Evolutionary conservation across 2,888 invertebrate genomes (phyloP), one percentile per base, ranked within the genome.

Genomic region (Norana najaformis): DNA sequence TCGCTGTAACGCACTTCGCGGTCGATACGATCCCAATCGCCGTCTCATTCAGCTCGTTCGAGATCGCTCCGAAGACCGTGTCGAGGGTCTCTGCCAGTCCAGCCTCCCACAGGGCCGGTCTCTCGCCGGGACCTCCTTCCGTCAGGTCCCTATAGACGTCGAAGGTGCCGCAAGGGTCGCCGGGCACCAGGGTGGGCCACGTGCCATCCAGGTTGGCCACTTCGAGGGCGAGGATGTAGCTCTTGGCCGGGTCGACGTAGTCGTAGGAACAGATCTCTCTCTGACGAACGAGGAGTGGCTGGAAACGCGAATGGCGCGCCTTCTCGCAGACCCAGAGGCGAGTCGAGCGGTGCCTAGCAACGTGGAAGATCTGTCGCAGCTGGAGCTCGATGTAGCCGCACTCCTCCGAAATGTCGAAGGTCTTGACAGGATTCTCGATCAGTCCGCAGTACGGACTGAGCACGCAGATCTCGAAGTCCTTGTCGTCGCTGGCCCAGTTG

Each of bases 401-500:
- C 88, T 90, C 90, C 83, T 92, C 92, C 2, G 90, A 90, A 16
- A 91, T 89, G 83, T 92, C 92, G 89, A 92, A 92, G 11, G 90
- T 90, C 89, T 92, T 92, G 13, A 89, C 89, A 3, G 91, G 90
- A 89, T 92, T 91, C n/a, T 91, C 90, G n/a, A 92, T 89, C 8
- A 92, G 91, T 14, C 91, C 91, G 89, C 91, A 90, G 69, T 91
- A 92, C 0, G 92, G 92, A 89, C 91, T 92, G 47, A 92, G 89
- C 11, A 92, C 89, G 36, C 92, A 92, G 34, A 92, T 90, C 88
- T 92, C 92, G 89, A 92, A 92, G n/a, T 92, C 91, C 90, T 92
- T 92, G 53, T 92, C 92, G 88, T 92, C 92, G 37, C 91, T 92
- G 6, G 92, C 91, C 91, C 91, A 92, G 90, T 92, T 92, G 20